Conservation (phyloP, 2,797 vertebrate genomes). For the Sebastes dallii region DNA sequence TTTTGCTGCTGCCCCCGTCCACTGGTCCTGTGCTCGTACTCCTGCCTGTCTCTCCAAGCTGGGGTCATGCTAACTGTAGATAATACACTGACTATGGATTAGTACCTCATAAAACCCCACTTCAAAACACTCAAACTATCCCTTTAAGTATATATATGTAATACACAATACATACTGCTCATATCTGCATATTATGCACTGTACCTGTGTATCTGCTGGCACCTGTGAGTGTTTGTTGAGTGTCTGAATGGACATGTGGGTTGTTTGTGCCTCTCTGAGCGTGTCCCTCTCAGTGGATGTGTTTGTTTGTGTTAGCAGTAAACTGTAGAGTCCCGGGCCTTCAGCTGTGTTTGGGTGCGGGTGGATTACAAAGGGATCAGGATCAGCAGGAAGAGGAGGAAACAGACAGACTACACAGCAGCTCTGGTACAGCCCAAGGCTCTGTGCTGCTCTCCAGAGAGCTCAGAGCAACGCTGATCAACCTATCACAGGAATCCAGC, state of each 20-base stretch:
- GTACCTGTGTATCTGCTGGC: background rate
- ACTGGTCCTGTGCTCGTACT: too few species aligned
- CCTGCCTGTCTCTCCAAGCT: too few species aligned
- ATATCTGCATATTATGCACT: background rate
- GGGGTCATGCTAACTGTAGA: too few species aligned
- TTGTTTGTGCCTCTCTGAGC: background rate
- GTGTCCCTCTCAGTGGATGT: background rate
- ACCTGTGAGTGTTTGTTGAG: background rate
- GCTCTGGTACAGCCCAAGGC: slow-evolving; percentile 44
- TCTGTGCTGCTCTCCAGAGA: slow-evolving; percentile 49
- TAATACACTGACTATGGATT: too few species aligned
- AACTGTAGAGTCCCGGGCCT: slow-evolving; percentile 4
- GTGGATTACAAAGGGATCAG: slow-evolving; percentile 60
- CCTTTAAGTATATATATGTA: too few species aligned
- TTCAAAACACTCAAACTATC: too few species aligned
- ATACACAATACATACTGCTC: background rate
- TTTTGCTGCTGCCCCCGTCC: background rate
- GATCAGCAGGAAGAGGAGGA: slow-evolving; percentile 47
- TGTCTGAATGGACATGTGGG: background rate
- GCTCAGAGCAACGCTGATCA: slow-evolving; percentile 40
- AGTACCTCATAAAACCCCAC: too few species aligned
- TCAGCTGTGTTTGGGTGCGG: slow-evolving; percentile 49
- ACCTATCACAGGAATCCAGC: slow-evolving; percentile 33
- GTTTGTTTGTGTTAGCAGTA: background rate
- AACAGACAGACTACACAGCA: slow-evolving; percentile 49